These are phyloP conservation scores for Zeus faber DNA, from an alignment of 2,113 vertebrate genomes.

Conservation along the genomic window DNA sequence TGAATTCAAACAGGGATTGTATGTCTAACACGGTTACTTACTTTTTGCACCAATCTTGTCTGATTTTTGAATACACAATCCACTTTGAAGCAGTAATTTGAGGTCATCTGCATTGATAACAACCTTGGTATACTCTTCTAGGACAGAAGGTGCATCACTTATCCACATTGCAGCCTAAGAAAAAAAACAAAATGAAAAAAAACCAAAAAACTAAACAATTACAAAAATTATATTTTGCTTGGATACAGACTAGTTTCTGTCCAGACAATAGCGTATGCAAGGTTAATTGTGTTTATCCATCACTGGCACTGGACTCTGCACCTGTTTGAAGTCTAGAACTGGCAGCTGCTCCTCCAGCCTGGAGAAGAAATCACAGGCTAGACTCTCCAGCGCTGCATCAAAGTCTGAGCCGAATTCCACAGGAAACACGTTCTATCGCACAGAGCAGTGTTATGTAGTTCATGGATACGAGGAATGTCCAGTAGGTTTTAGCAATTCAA, in stretches of 20 bases:
- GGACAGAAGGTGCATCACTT: constrained; percentile 38
- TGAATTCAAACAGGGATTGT: neutral
- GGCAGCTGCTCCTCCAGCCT: constrained; percentile 69
- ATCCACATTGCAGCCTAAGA: constrained; percentile 57
- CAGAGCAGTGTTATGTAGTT: neutral
- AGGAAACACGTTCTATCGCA: constrained; percentile 66
- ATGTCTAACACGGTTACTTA: neutral
- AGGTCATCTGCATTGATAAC: constrained; percentile 46
- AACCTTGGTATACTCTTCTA: constrained; percentile 51
- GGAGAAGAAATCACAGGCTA: constrained; percentile 74
- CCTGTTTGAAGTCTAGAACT: constrained; percentile 67
- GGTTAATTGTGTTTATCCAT: neutral
- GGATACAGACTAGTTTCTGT: too few species aligned
- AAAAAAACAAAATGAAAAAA: constrained; percentile 8
- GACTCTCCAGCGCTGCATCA: constrained; percentile 69
- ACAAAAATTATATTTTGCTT: too few species aligned
- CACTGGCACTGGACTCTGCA: constrained; percentile 4
- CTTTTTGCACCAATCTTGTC: neutral
- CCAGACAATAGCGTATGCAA: too few species aligned
- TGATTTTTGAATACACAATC: constrained; percentile 15
- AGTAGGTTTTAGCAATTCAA: neutral
- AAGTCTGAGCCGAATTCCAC: constrained; percentile 76
- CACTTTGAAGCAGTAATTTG: constrained; percentile 47
- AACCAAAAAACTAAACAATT: neutral
- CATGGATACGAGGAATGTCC: neutral